Base-by-base conservation (phyloP, 2,113 vertebrate species). In the Glaucidium brasilianum region DNA sequence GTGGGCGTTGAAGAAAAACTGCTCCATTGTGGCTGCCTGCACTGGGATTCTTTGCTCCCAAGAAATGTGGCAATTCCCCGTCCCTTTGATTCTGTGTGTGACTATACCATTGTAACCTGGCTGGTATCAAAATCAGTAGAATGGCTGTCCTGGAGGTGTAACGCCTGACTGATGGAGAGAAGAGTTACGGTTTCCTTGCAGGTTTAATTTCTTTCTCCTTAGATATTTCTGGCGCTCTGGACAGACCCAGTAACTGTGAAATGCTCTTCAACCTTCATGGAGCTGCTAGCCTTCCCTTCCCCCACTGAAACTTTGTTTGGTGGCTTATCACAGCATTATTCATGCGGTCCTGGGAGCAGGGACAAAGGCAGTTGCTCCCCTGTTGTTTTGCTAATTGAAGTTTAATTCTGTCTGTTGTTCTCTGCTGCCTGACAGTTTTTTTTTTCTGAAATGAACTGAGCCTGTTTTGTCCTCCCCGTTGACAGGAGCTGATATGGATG, bases 401-500 rank as follows among this genome's bases (percentile, higher is more conserved):
- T 92, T 93, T 80, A 83, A 92, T 96, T 96, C 94, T 95, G 56
- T 56, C 90, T 85, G 55, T 96, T 92, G 83, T 88, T 90, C 77
- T 80, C 58, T 88, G 90, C 76, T 92, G 95, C 88, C 64, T 76
- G 88, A 56, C 67, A 37, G 77, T 62, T 71, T 72, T 62, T n/a
- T n/a, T 39, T 73, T 15, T 12, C 43, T 85, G 69, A 84, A 91
- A 88, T 16, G 27, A 91, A 89, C 86, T 78, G 86, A 88, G 34
- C 79, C 47, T 95, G 91, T 93, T 97, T 96, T 97, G 68, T 95
- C 82, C 52, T 69, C 79, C 59, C 87, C 32, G 22, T 73, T 89
- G 81, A 66, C 87, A 99, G 99, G 99, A 98, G 99, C 99, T 95
- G 99, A 99, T 98, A 99, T 99, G 99, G 99, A 99, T 43, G 99